These are phyloP conservation scores for Aythya fuligula DNA, from an alignment of 2,797 vertebrate genomes.

Conservation along the genomic window DNA sequence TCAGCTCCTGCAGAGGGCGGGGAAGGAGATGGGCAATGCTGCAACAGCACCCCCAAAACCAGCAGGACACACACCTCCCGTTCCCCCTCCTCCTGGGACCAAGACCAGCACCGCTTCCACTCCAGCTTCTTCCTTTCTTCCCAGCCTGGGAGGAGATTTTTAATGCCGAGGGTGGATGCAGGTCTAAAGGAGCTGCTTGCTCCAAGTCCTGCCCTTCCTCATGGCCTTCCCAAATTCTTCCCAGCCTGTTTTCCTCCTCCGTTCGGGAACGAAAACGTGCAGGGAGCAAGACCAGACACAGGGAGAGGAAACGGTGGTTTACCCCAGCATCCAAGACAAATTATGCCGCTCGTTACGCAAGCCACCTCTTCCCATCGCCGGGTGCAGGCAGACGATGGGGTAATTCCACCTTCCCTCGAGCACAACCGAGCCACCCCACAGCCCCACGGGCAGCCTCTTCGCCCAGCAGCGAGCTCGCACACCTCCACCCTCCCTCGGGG, in stretches of 20 bases:
- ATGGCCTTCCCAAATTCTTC: background rate
- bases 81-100: background rate
- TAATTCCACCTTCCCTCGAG: background rate
- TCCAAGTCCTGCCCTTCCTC: background rate
- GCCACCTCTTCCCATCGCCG: background rate
- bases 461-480: background rate
- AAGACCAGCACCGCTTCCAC: background rate
- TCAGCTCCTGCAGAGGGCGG: background rate
- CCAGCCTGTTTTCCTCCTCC: background rate
- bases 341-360: background rate
- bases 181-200: background rate
- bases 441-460: background rate
- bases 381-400: fast-evolving
- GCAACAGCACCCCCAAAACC: background rate
- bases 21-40: background rate
- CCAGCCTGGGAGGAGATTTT: background rate
- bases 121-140: background rate
- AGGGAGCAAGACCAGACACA: background rate
- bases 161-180: background rate
- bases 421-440: fast-evolving
- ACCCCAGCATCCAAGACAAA: background rate
- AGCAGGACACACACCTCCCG: background rate
- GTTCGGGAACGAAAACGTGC: background rate
- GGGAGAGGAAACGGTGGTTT: background rate
- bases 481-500: fast-evolving